A percentile compares a stretch with the other conserved stretches of the same genome.
Conservation (phyloP, 2,888 invertebrate species). For the Torymus tubicola region DNA sequence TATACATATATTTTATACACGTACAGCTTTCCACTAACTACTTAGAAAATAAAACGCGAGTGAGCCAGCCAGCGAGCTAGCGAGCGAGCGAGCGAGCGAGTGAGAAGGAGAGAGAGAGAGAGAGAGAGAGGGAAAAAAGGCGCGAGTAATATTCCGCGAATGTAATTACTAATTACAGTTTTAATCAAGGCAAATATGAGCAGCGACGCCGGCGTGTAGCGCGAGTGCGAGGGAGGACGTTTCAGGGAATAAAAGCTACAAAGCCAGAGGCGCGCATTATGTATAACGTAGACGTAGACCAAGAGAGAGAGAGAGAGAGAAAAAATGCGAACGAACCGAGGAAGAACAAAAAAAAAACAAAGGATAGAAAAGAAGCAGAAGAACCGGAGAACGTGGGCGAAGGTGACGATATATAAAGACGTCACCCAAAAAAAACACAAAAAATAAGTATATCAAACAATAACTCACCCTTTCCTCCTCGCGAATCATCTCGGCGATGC, state of each 20-base stretch:
- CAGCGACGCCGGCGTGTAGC: background rate
- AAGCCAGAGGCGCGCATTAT: too few relatives aligned
- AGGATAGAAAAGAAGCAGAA: background rate
- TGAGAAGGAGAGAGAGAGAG: background rate
- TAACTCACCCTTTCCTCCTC: constrained; percentile 96
- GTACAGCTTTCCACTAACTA: constrained; percentile 38
- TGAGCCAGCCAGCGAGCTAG: background rate
- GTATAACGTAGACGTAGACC: too few relatives aligned
- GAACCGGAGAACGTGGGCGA: background rate
- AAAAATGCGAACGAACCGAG: background rate
- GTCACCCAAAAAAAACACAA: background rate
- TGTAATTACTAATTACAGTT: constrained; percentile 43
- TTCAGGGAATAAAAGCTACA: too few relatives aligned
- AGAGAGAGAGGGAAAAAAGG: constrained; percentile 28
- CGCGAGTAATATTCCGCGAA: constrained; percentile 38
- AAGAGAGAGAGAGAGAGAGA: too few relatives aligned
- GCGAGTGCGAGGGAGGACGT: background rate
- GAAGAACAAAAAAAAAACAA: background rate
- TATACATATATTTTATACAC: constrained; percentile 43
- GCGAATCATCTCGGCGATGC: constrained; percentile 97
- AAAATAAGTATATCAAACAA: constrained; percentile 3
- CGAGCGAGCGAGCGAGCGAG: background rate
- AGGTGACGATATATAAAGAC: background rate
- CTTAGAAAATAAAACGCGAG: constrained; percentile 31
- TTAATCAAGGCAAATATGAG: constrained; percentile 39